Evolutionary conservation across 2,113 vertebrate species (phyloP), one percentile per base, ranked within the genome.

Genomic region (Aegotheles bennettii): DNA sequence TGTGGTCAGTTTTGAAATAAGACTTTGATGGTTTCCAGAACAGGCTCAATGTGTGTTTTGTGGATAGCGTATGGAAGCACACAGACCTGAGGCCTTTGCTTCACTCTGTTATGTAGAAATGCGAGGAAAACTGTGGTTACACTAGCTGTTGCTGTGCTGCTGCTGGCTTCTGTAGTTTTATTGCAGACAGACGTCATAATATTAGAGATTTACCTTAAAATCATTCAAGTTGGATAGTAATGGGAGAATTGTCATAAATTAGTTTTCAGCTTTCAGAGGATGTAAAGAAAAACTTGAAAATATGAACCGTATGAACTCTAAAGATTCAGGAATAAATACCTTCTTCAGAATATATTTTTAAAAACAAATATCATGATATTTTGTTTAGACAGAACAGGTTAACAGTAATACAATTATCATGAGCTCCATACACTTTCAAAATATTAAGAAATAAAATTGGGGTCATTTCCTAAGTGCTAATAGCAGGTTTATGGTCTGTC

Each of bases 211-310:
- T 50, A 59, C 69, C 42, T 57, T 70, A 75, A 82, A 82, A 42
- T 57, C 23, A 40, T 10, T 70, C 24, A 12, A 24, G 35, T 36
- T 87, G 13, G n/a, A 43, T 21, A 88, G 45, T 40, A 28, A 25
- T 68, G 47, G 45, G 6, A 73, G 7, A 76, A 28, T 45, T 3
- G 0, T 40, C 42, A 75, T 40, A 36, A 89, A 84, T 40, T 45
- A 60, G 19, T 61, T 78, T 43, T 47, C 47, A 64, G 29, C 28
- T 65, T 80, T 84, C 43, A 36, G 56, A 50, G 11, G 6, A 13
- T 78, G 25, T 33, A 63, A 87, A 82, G 48, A 76, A 82, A 87
- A 79, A 8, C 26, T 33, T 85, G 61, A 83, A 76, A 96, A 68
- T 38, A 73, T 3, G 12, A 82, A 60, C 31, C 35, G 1, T 13